phyloP scores from a whole-genome alignment of 2,888 invertebrate species.

The Graphium colonna region DNA sequence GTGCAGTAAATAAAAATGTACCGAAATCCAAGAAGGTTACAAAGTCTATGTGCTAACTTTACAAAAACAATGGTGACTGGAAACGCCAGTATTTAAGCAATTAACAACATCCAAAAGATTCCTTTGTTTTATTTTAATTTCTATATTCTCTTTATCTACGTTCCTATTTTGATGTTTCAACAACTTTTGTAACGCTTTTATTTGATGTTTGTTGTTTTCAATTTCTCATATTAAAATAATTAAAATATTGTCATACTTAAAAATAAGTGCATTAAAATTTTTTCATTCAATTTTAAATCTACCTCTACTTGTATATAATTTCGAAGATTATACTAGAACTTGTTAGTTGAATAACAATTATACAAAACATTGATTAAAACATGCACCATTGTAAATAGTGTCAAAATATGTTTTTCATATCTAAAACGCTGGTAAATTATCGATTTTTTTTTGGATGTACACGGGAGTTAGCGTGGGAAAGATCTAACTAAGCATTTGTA shows the following conservation, averaged over 20 bases:
- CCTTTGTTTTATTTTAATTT: slow-evolving; percentile 8
- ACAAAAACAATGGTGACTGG: slow-evolving; percentile 58
- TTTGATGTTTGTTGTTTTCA: no score
- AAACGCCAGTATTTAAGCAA: slow-evolving; percentile 38
- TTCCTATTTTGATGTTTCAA: slow-evolving; percentile 1
- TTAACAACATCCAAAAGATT: slow-evolving; percentile 39
- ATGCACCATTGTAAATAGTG: no score
- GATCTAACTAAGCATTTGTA: slow-evolving; percentile 32
- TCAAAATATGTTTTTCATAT: slow-evolving; percentile 5
- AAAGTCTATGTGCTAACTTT: slow-evolving; percentile 52
- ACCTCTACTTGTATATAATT: no score
- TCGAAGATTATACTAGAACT: no score
- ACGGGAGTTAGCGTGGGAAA: slow-evolving; percentile 56
- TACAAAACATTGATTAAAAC: no score
- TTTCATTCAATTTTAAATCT: no score
- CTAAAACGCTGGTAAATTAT: neutral
- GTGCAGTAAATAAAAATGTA: slow-evolving; percentile 37
- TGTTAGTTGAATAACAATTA: no score
- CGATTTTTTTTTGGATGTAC: slow-evolving; percentile 31
- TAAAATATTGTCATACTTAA: no score
- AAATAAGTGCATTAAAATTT: no score
- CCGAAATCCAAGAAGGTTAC: slow-evolving; percentile 51
- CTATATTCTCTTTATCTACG: slow-evolving; percentile 2
- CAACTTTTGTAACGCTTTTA: slow-evolving; percentile 1
- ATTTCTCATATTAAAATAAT: no score